Conservation (phyloP, 2,113 vertebrate genomes). For the Diadophis punctatus region DNA sequence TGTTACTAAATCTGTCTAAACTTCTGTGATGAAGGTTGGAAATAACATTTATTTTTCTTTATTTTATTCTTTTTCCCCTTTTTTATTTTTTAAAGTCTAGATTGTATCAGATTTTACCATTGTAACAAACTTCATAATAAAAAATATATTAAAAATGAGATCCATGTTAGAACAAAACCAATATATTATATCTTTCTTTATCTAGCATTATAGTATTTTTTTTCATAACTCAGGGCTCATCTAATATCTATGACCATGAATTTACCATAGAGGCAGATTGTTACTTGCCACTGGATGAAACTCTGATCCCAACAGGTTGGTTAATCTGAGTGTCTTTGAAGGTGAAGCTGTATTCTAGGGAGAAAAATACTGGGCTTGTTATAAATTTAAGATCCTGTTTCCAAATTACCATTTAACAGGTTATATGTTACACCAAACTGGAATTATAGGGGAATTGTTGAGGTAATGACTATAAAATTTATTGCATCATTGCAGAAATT, state of each 20-base stretch:
- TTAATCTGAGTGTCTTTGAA: rapidly evolving
- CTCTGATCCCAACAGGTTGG: slow-evolving; percentile 83
- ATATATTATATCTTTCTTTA: not conserved
- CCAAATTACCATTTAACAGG: not conserved
- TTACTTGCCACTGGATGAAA: slow-evolving; percentile 83
- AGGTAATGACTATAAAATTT: not conserved
- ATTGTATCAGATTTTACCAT: not conserved
- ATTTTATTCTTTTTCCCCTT: not conserved
- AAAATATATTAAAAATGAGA: not conserved
- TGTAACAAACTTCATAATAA: not conserved
- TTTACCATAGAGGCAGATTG: slow-evolving; percentile 79
- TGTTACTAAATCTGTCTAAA: not conserved
- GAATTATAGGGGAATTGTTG: not conserved
- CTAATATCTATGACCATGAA: slow-evolving; percentile 80
- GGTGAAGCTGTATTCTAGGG: not conserved
- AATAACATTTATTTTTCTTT: not conserved
- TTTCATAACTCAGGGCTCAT: slow-evolving; percentile 68
- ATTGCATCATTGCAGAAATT: not conserved
- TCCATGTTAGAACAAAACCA: not conserved
- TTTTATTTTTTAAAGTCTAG: not conserved
- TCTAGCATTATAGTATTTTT: not conserved
- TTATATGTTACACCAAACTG: not conserved
- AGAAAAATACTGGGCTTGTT: not conserved
- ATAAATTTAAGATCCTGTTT: not conserved
- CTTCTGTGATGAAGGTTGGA: not conserved